These are phyloP conservation scores for Serilophus lunatus DNA, from an alignment of 2,113 vertebrate species.

Conservation along the genomic window DNA sequence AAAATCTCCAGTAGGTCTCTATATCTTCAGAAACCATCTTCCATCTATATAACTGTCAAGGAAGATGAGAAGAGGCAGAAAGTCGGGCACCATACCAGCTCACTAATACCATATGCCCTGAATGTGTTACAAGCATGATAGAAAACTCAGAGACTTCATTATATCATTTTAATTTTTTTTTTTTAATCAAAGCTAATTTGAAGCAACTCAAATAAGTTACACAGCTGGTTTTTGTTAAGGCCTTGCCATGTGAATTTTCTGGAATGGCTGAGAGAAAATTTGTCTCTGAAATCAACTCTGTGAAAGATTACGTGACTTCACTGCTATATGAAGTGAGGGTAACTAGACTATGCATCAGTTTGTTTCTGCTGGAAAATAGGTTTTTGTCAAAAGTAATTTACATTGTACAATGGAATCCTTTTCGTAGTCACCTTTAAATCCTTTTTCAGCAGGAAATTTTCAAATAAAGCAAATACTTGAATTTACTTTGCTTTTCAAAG, in stretches of 20 bases:
- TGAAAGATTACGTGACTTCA: neutral
- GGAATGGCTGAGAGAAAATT: neutral
- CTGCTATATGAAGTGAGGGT: neutral
- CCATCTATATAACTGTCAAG: no score
- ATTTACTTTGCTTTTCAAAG: neutral
- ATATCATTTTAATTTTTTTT: no score
- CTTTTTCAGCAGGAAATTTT: neutral
- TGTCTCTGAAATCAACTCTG: neutral
- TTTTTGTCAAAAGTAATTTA: neutral
- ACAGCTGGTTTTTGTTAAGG: neutral
- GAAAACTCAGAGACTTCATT: neutral
- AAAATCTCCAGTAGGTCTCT: neutral
- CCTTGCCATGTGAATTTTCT: neutral
- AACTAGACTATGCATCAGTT: fast-evolving
- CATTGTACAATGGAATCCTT: neutral
- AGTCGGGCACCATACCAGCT: neutral
- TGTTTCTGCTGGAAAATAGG: neutral
- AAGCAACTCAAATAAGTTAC: neutral
- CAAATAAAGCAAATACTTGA: neutral
- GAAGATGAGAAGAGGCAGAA: neutral
- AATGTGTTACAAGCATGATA: neutral
- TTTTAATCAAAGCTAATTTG: neutral
- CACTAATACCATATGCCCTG: neutral
- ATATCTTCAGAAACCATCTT: neutral
- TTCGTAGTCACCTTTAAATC: neutral